These are phyloP conservation scores for Styela clava DNA, from an alignment of 23 tunicate genomes.

Conservation along the genomic window DNA sequence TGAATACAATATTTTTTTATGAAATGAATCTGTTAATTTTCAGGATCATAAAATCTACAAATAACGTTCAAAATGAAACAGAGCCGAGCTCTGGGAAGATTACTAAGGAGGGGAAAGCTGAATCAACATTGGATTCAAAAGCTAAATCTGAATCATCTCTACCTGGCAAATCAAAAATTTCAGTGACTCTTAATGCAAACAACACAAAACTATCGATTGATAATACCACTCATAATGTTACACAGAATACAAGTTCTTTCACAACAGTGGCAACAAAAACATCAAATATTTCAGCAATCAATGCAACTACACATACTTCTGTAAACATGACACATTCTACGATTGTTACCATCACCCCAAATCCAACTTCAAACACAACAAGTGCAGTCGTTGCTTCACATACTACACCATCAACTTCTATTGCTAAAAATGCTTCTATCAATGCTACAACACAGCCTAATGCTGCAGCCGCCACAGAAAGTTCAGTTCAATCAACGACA, in stretches of 20 bases:
- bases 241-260: neutral
- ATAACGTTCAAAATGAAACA: no score
- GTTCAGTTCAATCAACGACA: no score
- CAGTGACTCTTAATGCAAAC: neutral
- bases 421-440: neutral
- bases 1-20: no score
- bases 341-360: neutral
- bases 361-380: neutral
- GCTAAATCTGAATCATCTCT: neutral
- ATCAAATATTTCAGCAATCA: neutral
- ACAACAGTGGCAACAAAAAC: neutral
- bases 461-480: no score
- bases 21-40: no score
- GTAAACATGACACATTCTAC: neutral
- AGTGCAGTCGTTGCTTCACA: no score
- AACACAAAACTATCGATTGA: neutral
- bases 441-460: neutral
- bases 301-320: neutral
- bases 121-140: neutral
- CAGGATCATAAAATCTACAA: no score
- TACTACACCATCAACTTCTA: neutral
- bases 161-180: neutral
- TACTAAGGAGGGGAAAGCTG: neutral
- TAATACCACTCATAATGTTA: neutral
- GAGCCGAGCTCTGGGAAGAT: neutral